A percentile compares a stretch with the other conserved stretches of the same genome.
These are phyloP conservation scores for Paguma larvata DNA, from an alignment of 2,797 vertebrate species.

Conservation along the genomic window DNA sequence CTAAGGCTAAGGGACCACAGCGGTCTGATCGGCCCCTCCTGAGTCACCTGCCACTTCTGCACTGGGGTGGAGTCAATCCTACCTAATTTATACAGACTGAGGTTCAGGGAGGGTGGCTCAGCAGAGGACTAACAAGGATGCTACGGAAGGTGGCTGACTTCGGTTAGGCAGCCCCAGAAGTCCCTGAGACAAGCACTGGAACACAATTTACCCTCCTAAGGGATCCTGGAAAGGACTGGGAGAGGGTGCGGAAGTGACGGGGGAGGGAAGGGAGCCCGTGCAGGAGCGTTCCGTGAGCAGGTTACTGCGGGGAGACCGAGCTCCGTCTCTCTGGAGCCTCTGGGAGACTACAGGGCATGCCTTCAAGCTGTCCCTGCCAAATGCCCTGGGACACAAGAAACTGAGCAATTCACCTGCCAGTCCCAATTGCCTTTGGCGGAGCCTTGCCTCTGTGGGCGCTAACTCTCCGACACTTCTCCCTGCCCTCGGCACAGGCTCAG, in stretches of 20 bases:
- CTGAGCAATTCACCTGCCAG: not conserved
- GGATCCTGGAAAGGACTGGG: not conserved
- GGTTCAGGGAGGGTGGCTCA: not conserved
- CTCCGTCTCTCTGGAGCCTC: not conserved
- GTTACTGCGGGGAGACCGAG: fast-evolving
- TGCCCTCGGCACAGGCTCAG: not conserved
- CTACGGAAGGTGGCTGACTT: not conserved
- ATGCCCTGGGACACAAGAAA: not conserved
- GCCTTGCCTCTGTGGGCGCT: not conserved
- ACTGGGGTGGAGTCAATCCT: not conserved
- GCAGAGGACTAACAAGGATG: not conserved
- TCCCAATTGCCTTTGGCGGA: not conserved
- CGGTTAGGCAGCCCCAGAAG: not conserved
- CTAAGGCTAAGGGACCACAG: not conserved
- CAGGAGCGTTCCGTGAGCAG: not conserved
- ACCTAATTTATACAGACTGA: not conserved
- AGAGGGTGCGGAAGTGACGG: not conserved
- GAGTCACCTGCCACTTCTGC: not conserved
- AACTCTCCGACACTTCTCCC: not conserved
- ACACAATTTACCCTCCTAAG: not conserved
- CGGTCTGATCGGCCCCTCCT: not conserved
- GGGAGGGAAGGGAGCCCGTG: not conserved
- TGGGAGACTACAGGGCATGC: not conserved
- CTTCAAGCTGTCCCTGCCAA: not conserved
- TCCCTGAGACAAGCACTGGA: not conserved